Conservation (phyloP, 2,113 vertebrate species). For the Puntigrus tetrazona region DNA sequence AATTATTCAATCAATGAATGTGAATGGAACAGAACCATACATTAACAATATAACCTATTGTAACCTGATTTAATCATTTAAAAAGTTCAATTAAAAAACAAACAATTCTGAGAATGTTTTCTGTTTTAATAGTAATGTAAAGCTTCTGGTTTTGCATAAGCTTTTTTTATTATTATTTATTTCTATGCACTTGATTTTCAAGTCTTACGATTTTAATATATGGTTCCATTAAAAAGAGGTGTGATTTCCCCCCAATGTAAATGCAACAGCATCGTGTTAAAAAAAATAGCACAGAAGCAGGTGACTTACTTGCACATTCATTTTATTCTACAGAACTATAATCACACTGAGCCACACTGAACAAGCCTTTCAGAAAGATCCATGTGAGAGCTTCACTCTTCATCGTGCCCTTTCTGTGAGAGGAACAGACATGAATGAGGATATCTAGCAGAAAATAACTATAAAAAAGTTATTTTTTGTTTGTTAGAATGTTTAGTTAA, state of each 20-base stretch:
- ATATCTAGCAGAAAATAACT: not conserved
- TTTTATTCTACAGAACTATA: slow-evolving; percentile 31
- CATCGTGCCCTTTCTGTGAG: slow-evolving; percentile 20
- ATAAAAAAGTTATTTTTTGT: not conserved
- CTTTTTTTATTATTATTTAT: not conserved
- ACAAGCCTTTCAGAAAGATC: slow-evolving; percentile 20
- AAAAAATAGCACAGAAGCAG: not conserved
- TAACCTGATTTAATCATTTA: too few species aligned
- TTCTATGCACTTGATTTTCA: not conserved
- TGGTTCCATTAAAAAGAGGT: too few species aligned
- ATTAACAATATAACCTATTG: not conserved
- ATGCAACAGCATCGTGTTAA: slow-evolving; percentile 2
- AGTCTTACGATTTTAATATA: too few species aligned
- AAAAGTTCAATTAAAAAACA: too few species aligned
- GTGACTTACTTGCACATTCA: slow-evolving; percentile 31
- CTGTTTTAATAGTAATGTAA: too few species aligned
- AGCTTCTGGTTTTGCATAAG: not conserved
- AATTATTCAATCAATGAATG: not conserved
- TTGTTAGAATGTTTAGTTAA: not conserved
- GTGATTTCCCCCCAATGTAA: too few species aligned
- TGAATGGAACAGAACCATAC: not conserved
- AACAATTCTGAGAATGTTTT: too few species aligned
- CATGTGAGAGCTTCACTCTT: slow-evolving; percentile 21
- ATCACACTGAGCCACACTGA: not conserved
- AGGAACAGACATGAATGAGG: not conserved